Conservation (phyloP, 64 coral and sea anemone genomes). For the Pocillopora verrucosa region DNA sequence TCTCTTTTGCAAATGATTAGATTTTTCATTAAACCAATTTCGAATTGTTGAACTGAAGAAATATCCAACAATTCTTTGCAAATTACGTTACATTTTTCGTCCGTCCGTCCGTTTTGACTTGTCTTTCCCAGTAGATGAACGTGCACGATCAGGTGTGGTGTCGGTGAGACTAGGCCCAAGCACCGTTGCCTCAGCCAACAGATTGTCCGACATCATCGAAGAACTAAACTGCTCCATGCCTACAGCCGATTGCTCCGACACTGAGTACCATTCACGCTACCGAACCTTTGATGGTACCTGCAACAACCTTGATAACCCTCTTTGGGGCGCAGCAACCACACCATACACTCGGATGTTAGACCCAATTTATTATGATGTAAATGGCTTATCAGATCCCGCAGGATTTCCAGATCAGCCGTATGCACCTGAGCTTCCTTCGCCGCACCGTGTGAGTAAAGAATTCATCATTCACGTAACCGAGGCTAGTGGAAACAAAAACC, state of each 20-base stretch:
- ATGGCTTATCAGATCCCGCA: conserved; percentile 74
- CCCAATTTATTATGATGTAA: conserved; percentile 75
- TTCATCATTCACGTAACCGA: conserved; percentile 75
- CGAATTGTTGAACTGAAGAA: no score
- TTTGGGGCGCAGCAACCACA: conserved; percentile 79
- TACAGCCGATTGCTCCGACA: conserved; percentile 54
- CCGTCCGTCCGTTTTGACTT: background rate
- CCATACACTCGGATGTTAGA: conserved; percentile 79
- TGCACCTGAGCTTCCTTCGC: conserved; percentile 68
- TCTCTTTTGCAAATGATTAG: no score
- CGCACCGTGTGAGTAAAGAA: conserved; percentile 70
- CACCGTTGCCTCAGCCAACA: conserved; percentile 49
- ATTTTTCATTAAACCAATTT: no score
- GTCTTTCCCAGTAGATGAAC: conserved; percentile 6
- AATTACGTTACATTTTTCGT: no score
- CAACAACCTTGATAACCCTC: conserved; percentile 78
- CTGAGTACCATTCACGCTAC: conserved; percentile 56
- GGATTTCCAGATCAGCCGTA: conserved; percentile 91
- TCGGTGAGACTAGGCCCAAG: conserved; percentile 57
- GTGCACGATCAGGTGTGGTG: conserved; percentile 29
- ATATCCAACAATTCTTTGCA: no score
- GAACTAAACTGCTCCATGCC: conserved; percentile 43
- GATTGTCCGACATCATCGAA: conserved; percentile 51
- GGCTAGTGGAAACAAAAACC: conserved; percentile 17
- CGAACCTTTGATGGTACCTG: conserved; percentile 92